Base-by-base conservation (phyloP, 2,888 invertebrate genomes). In the Sussaba pulchella region DNA sequence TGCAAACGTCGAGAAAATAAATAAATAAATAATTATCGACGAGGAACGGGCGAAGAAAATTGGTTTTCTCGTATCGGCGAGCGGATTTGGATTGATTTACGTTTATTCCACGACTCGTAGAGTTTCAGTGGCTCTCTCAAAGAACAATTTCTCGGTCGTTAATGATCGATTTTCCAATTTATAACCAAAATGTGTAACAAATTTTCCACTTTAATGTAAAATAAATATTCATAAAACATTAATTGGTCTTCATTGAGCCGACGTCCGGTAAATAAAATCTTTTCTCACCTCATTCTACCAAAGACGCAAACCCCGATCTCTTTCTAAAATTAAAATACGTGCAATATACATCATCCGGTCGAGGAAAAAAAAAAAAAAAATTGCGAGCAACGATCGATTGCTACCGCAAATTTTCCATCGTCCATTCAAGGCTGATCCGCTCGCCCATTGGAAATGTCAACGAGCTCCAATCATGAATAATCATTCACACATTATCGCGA, bases 1-100 rank as follows among this genome's bases (percentile, higher is more conserved):
- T 39, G 31, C 63, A 72, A 80, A 57, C 61, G 71, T 61, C 39
- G 45, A 14, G 47, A 75, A 24, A 14, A 17, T 61, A 36, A 75
- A 24, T 10, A 17, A 64, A 63, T 54, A 21, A 26, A 24, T 41
- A n/a, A n/a, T 54, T 50, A 71, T 67, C 45, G 36, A 61, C 24
- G 12, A 59, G 61, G 14, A 61, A 39, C 61, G 72, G 66, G 71
- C 52, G 41, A 1, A 54, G 41, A 80, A 63, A 50, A 61, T 17
- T 50, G 39, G 26, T 70, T 26, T 19, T 39, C 61, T 61, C 14
- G 26, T 54, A 54, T 26, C 12, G 52, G 26, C 26, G 26, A 54
- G 26, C 24, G 26, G 26, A 54, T 54, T n/a, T 6, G 26, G 1
- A 24, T 4, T 52, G 52, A 12, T 19, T 54, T 0, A n/a, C 5